phyloP scores from a whole-genome alignment of 2,797 vertebrate genomes.

The Parauchenoglanis ngamensis region DNA sequence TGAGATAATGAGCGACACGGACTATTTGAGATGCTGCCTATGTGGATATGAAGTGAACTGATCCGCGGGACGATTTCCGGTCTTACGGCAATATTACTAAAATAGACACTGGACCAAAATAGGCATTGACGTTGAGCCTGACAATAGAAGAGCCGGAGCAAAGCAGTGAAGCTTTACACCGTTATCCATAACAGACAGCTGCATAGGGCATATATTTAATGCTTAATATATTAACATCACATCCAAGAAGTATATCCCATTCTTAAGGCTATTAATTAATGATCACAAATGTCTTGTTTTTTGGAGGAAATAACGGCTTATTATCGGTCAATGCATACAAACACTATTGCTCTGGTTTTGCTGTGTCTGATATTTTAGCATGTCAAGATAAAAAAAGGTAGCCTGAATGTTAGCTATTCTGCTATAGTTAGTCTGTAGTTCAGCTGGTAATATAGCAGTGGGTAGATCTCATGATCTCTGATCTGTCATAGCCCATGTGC shows the following conservation, averaged over 20 bases:
- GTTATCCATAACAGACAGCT: background rate
- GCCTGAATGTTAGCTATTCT: background rate
- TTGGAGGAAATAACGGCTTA: background rate
- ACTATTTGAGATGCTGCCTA: constrained; percentile 20
- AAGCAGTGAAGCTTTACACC: constrained; percentile 16
- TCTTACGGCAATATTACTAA: constrained; percentile 6
- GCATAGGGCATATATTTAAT: background rate
- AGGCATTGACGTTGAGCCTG: constrained; percentile 25
- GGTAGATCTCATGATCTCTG: constrained; percentile 43
- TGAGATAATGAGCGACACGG: constrained; percentile 26
- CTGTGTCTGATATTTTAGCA: background rate
- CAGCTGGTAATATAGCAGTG: background rate
- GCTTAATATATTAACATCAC: background rate
- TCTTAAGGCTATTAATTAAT: background rate
- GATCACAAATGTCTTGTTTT: background rate
- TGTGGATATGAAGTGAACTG: constrained; percentile 14
- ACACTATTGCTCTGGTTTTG: background rate
- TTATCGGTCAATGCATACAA: background rate
- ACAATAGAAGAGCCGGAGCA: constrained; percentile 34
- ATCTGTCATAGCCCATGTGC: constrained; percentile 78
- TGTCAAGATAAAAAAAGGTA: background rate
- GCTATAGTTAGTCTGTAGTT: background rate
- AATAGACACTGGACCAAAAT: constrained; percentile 33
- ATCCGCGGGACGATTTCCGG: constrained; percentile 23
- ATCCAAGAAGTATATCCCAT: background rate